Evolutionary conservation across 2,888 invertebrate species (phyloP).

Genomic region (Polietes domitor): DNA sequence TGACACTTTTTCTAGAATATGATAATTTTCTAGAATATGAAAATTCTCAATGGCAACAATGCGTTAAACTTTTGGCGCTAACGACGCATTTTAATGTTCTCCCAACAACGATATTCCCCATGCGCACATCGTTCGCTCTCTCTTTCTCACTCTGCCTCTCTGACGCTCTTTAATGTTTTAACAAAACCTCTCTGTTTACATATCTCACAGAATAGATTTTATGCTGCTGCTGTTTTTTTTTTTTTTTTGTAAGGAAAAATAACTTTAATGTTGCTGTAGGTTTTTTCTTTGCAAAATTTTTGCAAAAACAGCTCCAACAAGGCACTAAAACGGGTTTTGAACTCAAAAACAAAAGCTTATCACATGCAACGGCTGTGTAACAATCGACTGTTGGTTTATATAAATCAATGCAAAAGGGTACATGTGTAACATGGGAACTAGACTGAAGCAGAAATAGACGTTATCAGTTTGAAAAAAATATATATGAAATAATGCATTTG

Average conservation of each 20-base stretch:
- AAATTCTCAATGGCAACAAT: no score
- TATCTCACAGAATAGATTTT: conserved; percentile 56
- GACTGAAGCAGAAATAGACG: conserved; percentile 23
- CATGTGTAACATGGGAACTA: conserved; percentile 46
- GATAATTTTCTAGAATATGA: no score
- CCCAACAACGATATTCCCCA: neutral
- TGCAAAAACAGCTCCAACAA: conserved; percentile 31
- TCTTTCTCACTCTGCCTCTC: neutral
- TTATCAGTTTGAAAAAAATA: no score
- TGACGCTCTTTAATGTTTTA: neutral
- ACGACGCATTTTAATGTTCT: neutral
- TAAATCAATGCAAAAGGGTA: conserved; percentile 43
- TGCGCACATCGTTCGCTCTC: neutral
- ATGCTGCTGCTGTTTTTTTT: conserved; percentile 18
- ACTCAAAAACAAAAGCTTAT: conserved; percentile 26
- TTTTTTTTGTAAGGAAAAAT: neutral
- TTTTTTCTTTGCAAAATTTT: conserved; percentile 51
- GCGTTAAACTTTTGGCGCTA: neutral
- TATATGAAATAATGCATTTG: no score
- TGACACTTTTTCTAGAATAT: no score
- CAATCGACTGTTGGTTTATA: conserved; percentile 23
- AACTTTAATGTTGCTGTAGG: conserved; percentile 48
- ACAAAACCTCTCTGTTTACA: conserved; percentile 60
- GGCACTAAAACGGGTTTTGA: conserved; percentile 54
- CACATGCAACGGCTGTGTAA: neutral